These are phyloP conservation scores for Plumapathes pennacea DNA, from an alignment of 92 coral and sea anemone genomes.

Conservation along the genomic window DNA sequence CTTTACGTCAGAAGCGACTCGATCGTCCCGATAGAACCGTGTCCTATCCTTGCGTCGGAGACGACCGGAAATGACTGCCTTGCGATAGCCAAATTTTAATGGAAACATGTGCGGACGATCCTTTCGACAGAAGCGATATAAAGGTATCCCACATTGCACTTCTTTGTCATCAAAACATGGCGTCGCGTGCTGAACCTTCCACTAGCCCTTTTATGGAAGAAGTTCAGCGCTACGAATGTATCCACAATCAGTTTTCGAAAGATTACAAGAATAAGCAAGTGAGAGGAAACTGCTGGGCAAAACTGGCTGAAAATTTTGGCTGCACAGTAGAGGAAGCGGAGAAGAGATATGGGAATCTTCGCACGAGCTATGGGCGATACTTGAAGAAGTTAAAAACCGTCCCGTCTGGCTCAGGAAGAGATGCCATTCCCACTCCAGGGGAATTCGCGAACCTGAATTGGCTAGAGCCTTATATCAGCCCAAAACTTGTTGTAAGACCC, in stretches of 20 bases:
- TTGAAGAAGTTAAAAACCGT: slow-evolving; percentile 26
- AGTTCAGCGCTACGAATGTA: slow-evolving; percentile 1
- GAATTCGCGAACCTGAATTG: slow-evolving; percentile 53
- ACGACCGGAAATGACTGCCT: no score
- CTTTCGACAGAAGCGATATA: no score
- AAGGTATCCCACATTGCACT: no score
- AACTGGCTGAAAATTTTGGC: slow-evolving; percentile 23
- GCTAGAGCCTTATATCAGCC: slow-evolving; percentile 39
- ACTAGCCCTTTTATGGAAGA: slow-evolving; percentile 4
- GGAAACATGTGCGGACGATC: no score
- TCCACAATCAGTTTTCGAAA: slow-evolving; percentile 3
- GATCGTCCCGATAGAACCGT: no score
- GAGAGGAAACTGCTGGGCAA: slow-evolving; percentile 39
- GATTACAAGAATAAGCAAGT: slow-evolving; percentile 8
- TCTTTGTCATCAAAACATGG: no score
- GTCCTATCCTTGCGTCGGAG: no score
- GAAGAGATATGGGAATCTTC: slow-evolving; percentile 22
- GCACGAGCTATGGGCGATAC: slow-evolving; percentile 38
- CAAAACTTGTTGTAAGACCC: no score
- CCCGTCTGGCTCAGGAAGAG: slow-evolving; percentile 58
- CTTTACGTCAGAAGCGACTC: no score
- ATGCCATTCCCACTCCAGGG: slow-evolving; percentile 51
- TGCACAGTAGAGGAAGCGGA: slow-evolving; percentile 25
- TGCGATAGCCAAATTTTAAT: no score
- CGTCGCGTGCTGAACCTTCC: no score